phyloP scores from a whole-genome alignment of 1,140 invertebrate species.

The Oedothorax gibbosus region DNA sequence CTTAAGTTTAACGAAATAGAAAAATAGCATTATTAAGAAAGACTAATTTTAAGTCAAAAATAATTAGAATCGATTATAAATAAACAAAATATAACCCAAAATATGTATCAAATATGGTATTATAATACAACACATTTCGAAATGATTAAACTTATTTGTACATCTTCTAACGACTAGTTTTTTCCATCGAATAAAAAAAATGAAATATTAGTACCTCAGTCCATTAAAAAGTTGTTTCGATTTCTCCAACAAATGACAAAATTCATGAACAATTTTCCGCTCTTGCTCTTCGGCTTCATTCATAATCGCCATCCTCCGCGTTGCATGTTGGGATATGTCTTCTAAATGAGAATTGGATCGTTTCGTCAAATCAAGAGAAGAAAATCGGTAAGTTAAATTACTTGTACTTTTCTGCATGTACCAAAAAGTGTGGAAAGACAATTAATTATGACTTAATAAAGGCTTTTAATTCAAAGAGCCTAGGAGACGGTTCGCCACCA shows the following conservation, averaged over 20 bases:
- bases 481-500: background rate
- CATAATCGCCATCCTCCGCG: conserved; percentile 64
- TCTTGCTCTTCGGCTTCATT: conserved; percentile 75
- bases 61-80: too few relatives aligned
- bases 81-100: too few relatives aligned
- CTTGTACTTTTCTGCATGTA: conserved; percentile 50
- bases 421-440: background rate
- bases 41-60: too few relatives aligned
- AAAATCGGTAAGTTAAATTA: conserved; percentile 48
- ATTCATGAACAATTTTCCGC: conserved; percentile 94
- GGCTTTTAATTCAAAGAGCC: background rate
- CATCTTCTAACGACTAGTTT: too few relatives aligned
- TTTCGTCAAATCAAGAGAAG: conserved; percentile 53
- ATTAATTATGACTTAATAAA: background rate
- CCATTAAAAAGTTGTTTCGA: conserved; percentile 98
- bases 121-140: too few relatives aligned
- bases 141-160: too few relatives aligned
- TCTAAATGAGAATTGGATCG: conserved; percentile 58
- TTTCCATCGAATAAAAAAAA: background rate
- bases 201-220: conserved; percentile 76
- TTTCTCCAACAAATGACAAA: conserved; percentile 96
- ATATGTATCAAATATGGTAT: too few relatives aligned
- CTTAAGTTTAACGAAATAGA: too few relatives aligned
- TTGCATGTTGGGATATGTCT: conserved; percentile 60
- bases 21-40: too few relatives aligned